These are phyloP conservation scores for Ooceraea biroi DNA, from an alignment of 1,140 invertebrate species.

Conservation along the genomic window DNA sequence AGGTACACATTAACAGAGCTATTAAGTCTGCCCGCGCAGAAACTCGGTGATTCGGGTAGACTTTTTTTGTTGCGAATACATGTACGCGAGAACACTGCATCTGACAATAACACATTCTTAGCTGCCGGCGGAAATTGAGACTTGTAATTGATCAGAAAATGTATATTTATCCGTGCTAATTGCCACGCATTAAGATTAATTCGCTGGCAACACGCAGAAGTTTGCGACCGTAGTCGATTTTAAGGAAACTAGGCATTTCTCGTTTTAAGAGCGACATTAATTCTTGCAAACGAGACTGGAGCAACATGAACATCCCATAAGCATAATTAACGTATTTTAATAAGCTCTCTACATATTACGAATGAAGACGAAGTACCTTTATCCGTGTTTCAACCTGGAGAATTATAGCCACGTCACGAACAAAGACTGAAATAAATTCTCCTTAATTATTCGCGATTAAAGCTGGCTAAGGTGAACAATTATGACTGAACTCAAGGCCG, in stretches of 20 bases:
- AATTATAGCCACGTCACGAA: conserved; percentile 42
- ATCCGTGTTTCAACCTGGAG: conserved; percentile 2
- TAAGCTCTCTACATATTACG: conserved; percentile 14
- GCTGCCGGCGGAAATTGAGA: conserved; percentile 23
- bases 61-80: conserved; percentile 28
- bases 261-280: conserved; percentile 26
- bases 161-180: conserved; percentile 25
- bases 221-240: not conserved
- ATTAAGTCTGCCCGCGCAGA: conserved; percentile 50
- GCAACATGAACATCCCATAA: conserved; percentile 8
- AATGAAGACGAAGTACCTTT: conserved; percentile 49
- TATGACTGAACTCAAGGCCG: conserved; percentile 25
- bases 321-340: conserved; percentile 49
- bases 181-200: conserved; percentile 3
- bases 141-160: conserved; percentile 27
- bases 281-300: conserved; percentile 21
- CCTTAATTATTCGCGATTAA: conserved; percentile 44
- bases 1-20: conserved; percentile 53
- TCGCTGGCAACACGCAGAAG: not conserved
- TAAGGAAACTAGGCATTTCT: not conserved
- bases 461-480: conserved; percentile 17
- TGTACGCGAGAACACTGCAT: not conserved
- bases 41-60: conserved; percentile 28
- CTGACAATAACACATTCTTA: conserved; percentile 58
- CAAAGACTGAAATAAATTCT: conserved; percentile 45